Base-by-base conservation (phyloP, 2,797 vertebrate species). In the Poliocrania exsul region DNA sequence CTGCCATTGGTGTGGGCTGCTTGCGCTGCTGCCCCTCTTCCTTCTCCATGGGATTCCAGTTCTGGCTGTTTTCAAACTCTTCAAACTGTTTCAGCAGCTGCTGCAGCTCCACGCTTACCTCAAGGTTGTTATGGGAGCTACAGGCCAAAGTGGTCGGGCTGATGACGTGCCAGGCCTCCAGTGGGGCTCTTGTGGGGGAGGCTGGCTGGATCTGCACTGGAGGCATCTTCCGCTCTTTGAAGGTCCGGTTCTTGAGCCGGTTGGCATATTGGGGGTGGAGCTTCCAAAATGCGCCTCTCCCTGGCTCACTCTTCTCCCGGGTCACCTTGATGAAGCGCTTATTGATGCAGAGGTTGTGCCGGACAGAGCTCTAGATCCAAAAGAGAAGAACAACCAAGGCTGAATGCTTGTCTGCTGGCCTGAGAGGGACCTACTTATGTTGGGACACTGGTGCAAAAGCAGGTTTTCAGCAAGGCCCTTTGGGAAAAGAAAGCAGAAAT, bases 311-410 rank as follows among this genome's bases (percentile, higher is more conserved):
- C 84, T 99, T 99, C 98, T 99, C 98, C 13, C 99, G 98, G 0
- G 99, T 99, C 44, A 99, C 99, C 95, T 99, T 99, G 97, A 99
- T 98, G 97, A 99, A 99, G 97, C 99, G 99, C 94, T 99, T 99
- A 97, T 99, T 99, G 94, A 99, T 97, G 2, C 99, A 99, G 88
- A 99, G 98, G 95, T 99, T 99, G 98, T 99, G 99, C 66, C 99
- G 98, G 97, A 99, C 99, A 56, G 99, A 99, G 88, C 99, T 99
- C 99, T 99, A 87, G 57, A 88, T 40, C 42, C 38, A 60, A 72
- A 70, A 69, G 15, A 92, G 88, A 80, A 29, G 33, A 29, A 24
- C 67, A 6, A 6, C 10, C 38, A 16, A 51, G 51, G 61, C 7
- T 95, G 70, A 88, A 40, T 6, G 9, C 20, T 62, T 38, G 40